Evolutionary conservation across 2,113 vertebrate genomes (phyloP).

Genomic region (Chloropsis cyanopogon): DNA sequence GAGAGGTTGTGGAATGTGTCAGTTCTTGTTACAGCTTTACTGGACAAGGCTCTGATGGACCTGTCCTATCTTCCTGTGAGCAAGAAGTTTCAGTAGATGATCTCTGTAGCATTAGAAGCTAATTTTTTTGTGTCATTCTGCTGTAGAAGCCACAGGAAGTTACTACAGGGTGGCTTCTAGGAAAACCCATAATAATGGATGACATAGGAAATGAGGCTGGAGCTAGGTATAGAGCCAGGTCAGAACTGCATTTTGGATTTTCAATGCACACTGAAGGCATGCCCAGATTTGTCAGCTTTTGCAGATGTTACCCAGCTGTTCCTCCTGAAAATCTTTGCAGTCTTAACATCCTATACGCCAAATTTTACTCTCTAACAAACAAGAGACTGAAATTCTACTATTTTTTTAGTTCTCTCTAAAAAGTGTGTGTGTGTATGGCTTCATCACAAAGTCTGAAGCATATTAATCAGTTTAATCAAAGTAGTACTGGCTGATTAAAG

Average conservation of each 20-base stretch:
- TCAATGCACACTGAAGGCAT: neutral
- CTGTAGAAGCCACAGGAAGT: neutral
- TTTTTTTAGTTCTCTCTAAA: neutral
- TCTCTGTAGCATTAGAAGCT: neutral
- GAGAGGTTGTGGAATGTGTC: neutral
- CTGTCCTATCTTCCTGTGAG: neutral
- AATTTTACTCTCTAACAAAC: neutral
- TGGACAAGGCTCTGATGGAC: neutral
- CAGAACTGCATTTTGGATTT: neutral
- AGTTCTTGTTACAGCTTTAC: neutral
- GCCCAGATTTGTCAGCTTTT: neutral
- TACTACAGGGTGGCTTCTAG: neutral
- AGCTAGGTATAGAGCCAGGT: neutral
- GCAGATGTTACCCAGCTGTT: neutral
- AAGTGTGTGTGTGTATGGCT: neutral
- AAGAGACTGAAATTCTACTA: neutral
- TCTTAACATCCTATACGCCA: neutral
- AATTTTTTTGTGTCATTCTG: neutral
- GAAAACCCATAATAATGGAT: neutral
- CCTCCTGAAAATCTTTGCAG: neutral
- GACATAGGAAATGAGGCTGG: neutral
- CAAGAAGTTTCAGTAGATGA: neutral
- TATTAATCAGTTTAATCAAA: conserved; percentile 2
- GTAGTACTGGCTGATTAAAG: neutral
- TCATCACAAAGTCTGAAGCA: neutral